These are phyloP conservation scores for Phoxinus dragarum DNA, from an alignment of 2,797 vertebrate genomes.

Conservation along the genomic window DNA sequence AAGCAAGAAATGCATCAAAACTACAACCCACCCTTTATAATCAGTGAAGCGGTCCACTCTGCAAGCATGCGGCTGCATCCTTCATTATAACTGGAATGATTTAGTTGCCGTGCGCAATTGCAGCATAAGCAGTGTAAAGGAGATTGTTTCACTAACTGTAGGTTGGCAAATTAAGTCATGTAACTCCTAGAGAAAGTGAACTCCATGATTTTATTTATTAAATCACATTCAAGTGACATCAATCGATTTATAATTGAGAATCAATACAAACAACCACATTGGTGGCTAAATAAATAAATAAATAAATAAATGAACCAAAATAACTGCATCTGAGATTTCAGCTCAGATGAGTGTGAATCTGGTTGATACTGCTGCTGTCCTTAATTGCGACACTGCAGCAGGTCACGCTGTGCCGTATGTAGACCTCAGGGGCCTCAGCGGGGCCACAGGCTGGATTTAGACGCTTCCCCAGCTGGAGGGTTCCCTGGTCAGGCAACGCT, in stretches of 20 bases:
- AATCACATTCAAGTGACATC: neutral
- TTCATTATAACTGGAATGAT: neutral
- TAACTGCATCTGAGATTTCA: neutral
- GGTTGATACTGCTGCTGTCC: constrained; percentile 29
- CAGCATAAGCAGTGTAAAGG: neutral
- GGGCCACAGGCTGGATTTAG: constrained; percentile 59
- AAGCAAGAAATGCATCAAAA: neutral
- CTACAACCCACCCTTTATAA: neutral
- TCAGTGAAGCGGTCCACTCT: neutral
- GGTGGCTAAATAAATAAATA: neutral
- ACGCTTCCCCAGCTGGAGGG: constrained; percentile 53
- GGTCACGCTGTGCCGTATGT: constrained; percentile 49
- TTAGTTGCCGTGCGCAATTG: neutral
- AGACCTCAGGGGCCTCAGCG: constrained; percentile 55
- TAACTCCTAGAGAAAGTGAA: neutral
- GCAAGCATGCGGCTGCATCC: neutral
- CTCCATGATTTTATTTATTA: neutral
- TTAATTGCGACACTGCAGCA: constrained; percentile 35
- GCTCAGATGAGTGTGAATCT: constrained; percentile 20
- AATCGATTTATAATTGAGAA: neutral
- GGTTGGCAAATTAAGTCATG: neutral
- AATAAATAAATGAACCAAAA: neutral
- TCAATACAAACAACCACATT: neutral
- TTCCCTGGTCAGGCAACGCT: constrained; percentile 47
- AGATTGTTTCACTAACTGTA: neutral